phyloP scores from a whole-genome alignment of 2,888 invertebrate species.

The Adineta ricciae region DNA sequence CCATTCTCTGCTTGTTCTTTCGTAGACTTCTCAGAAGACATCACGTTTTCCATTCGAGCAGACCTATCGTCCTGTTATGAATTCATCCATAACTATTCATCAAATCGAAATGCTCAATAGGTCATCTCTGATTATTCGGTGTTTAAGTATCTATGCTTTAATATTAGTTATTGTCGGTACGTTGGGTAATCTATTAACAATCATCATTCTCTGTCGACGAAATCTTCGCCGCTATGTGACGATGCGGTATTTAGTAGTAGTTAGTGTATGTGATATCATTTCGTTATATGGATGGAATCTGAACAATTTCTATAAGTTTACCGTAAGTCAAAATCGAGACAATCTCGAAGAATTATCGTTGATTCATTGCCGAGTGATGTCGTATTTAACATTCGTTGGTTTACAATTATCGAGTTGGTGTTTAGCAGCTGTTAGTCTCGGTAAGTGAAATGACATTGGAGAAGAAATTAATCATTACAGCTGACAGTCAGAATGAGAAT shows the following conservation, averaged over 20 bases:
- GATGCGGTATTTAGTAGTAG: conserved; percentile 26
- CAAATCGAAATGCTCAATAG: not conserved
- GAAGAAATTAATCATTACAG: not conserved
- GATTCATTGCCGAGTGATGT: conserved; percentile 24
- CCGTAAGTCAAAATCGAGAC: not conserved
- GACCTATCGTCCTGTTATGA: not conserved
- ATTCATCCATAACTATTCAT: not conserved
- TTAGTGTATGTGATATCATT: conserved; percentile 22
- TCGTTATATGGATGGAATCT: conserved; percentile 33
- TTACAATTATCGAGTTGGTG: conserved; percentile 30
- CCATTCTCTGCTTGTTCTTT: not conserved
- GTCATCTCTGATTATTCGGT: not conserved
- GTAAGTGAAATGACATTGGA: not conserved
- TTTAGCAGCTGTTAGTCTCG: conserved; percentile 24
- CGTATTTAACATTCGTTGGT: conserved; percentile 27
- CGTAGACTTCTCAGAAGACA: not conserved
- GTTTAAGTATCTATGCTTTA: not conserved
- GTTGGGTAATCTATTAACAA: conserved; percentile 26
- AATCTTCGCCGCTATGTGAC: conserved; percentile 26
- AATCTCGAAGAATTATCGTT: conserved; percentile 32
- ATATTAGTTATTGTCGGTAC: conserved; percentile 6
- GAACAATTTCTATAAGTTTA: conserved; percentile 32
- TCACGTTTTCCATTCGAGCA: not conserved
- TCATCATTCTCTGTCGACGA: conserved; percentile 20
- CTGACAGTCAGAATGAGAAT: no score